Evolutionary conservation across 2,888 invertebrate species (phyloP), one percentile per base, ranked within the genome.

Genomic region (Spisula subtruncata): DNA sequence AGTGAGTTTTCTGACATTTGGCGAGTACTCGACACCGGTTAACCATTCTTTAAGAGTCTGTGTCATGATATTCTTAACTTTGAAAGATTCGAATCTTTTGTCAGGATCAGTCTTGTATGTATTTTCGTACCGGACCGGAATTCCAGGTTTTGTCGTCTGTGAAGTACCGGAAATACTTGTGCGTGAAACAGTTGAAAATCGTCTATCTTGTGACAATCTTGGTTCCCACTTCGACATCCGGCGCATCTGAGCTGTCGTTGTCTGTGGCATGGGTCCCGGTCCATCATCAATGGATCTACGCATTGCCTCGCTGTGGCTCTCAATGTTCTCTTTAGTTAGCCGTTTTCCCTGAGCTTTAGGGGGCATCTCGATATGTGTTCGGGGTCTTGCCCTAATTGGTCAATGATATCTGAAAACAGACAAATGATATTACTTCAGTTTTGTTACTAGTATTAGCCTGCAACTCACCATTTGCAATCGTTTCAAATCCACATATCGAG

Each of bases 91-190:
- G 83, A 96, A 95, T 32, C 92, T 91, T 1, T 90, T 79, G 14
- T 93, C 92, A 10, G 96, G 96, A 5, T 89, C 94, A 84, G 95
- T 81, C 88, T 94, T 93, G 90, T 95, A 96, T 8, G 96, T 95
- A 93, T 96, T 96, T 87, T 95, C 94, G 46, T 94, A 89, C 90
- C 93, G 93, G 16, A 94, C 88, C 25, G 93, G 93, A 25, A 89
- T 88, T 16, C 90, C 91, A 20, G 90, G 93, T 84, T 94, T 95
- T n/a, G 93, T 90, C 25, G 93, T 93, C n/a, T 92, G 92, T 18
- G 95, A 95, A n/a, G 92, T 87, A 10, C 95, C 95, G 20, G 96
- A 96, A 79, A 95, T 91, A 86, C 95, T 95, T 54, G 94, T 94
- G 35, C 94, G 86, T 10, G 95, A 95, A 48, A 93, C 93, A 18